phyloP scores from a whole-genome alignment of 1,140 invertebrate genomes.

The Littorina saxatilis region DNA sequence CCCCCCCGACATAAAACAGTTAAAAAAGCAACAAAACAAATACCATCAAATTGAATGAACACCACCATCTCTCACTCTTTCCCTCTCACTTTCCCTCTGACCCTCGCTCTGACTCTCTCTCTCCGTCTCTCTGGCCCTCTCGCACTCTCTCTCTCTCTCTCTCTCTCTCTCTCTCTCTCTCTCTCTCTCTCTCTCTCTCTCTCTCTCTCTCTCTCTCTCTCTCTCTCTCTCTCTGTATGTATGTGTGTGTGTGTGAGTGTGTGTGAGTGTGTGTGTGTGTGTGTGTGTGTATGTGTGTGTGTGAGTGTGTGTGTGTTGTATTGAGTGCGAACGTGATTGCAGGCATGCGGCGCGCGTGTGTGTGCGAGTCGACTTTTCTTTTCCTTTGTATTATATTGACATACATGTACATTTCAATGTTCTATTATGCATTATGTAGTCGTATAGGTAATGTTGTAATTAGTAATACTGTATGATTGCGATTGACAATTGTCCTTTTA shows the following conservation, averaged over 20 bases:
- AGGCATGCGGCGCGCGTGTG: too few relatives aligned
- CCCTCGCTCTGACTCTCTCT: background rate
- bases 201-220: constrained; percentile 8
- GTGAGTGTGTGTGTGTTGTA: background rate
- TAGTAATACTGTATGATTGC: too few relatives aligned
- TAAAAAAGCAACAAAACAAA: too few relatives aligned
- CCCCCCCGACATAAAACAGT: too few relatives aligned
- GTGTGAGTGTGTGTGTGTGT: background rate
- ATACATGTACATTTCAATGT: too few relatives aligned
- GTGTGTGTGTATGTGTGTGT: background rate
- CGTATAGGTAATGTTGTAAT: too few relatives aligned
- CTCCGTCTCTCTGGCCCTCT: background rate
- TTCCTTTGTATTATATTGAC: too few relatives aligned
- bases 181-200: constrained; percentile 23
- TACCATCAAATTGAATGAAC: too few relatives aligned
- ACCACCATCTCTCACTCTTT: background rate
- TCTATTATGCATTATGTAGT: too few relatives aligned
- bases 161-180: constrained; percentile 20
- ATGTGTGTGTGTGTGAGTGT: background rate
- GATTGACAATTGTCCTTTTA: too few relatives aligned
- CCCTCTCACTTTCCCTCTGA: background rate
- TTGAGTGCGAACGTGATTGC: too few relatives aligned
- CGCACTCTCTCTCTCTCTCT: constrained; percentile 11
- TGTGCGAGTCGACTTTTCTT: too few relatives aligned
- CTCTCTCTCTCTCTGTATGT: constrained; percentile 6